Base-by-base conservation (phyloP, 35 echinoderm and acorn worm genomes). In the Ptychodera flava region DNA sequence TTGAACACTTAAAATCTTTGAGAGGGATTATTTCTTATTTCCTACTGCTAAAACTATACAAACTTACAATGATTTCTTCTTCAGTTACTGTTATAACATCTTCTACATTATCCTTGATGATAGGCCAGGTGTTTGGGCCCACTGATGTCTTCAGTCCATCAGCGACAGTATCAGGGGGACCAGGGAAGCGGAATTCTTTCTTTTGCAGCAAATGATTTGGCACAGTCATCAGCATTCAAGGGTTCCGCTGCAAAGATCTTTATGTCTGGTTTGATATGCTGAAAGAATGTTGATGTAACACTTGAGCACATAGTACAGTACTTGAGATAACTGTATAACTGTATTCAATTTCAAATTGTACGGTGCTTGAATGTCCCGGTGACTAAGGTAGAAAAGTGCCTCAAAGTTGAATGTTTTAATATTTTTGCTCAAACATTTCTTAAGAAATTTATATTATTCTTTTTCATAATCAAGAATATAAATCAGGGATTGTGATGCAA, bases 31-130 rank as follows among this genome's bases (percentile, higher is more conserved):
- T 64, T 22, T 22, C 45, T 64, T 64, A 64, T 12, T 64, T 64
- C 45, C 22, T 64, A 12, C 45, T 64, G 6, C 6, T 64, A 64
- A n/a, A n/a, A n/a, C n/a, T 15, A 83, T 30, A 83, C 0, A 83
- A 28, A 28, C 82, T 1, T 37, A 83, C 82, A 36, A 10, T 28
- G 35, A 83, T 94, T 85, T 94, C 92, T 27, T 94, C 81, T 38
- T 94, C 92, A 27, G 88, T 82, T 0, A 94, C 92, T 0, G 85
- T 86, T 36, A 94, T 90, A 80, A 90, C 92, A 81, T 90, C 92
- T 87, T 94, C 92, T 52, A 94, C 80, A 16, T 82, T 77, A 32
- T 94, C 84, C 15, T 64, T 78, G 30, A 90, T 79, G 76, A 94
- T 94, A 85, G 92, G 92, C 92, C 92, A 94, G 16, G 92, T 84